Conservation (phyloP, 1,140 invertebrate genomes). For the Drosophila kanapiae region DNA sequence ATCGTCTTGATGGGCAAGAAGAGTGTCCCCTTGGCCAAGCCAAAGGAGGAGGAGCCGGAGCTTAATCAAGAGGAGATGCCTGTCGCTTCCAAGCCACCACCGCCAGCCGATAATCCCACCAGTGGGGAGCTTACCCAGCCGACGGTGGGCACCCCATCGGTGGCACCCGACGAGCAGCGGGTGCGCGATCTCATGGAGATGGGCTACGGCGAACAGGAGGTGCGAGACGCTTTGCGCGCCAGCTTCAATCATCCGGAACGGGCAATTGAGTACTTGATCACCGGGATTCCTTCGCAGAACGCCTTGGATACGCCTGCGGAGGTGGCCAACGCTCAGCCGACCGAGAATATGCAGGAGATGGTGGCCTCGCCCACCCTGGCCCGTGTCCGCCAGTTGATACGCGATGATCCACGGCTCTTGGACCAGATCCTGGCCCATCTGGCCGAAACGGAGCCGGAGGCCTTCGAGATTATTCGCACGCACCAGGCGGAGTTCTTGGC, state of each 20-base stretch:
- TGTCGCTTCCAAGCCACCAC: constrained; percentile 11
- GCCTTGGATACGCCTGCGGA: neutral
- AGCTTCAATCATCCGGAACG: constrained; percentile 82
- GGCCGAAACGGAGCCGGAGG: constrained; percentile 44
- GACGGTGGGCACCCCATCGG: neutral
- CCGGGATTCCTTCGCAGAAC: constrained; percentile 47
- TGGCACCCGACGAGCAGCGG: constrained; percentile 44
- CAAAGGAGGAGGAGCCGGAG: neutral
- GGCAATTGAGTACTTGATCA: constrained; percentile 75
- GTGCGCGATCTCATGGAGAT: constrained; percentile 64
- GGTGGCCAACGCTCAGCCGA: neutral
- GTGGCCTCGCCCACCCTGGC: constrained; percentile 28
- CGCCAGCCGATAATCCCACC: constrained; percentile 4
- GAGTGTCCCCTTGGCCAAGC: constrained; percentile 1
- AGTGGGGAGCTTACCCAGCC: constrained; percentile 10
- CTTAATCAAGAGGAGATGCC: constrained; percentile 3
- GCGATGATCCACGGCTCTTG: constrained; percentile 56
- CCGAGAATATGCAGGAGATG: constrained; percentile 25
- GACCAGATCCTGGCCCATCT: constrained; percentile 50
- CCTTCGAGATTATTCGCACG: constrained; percentile 50
- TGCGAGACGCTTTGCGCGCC: constrained; percentile 66
- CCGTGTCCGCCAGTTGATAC: constrained; percentile 60
- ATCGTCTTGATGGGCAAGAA: constrained; percentile 72
- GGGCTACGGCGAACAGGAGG: constrained; percentile 72
- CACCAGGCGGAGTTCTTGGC: constrained; percentile 60